These are phyloP conservation scores for Myanophis thanlyinensis DNA, from an alignment of 2,113 vertebrate genomes.

Conservation along the genomic window DNA sequence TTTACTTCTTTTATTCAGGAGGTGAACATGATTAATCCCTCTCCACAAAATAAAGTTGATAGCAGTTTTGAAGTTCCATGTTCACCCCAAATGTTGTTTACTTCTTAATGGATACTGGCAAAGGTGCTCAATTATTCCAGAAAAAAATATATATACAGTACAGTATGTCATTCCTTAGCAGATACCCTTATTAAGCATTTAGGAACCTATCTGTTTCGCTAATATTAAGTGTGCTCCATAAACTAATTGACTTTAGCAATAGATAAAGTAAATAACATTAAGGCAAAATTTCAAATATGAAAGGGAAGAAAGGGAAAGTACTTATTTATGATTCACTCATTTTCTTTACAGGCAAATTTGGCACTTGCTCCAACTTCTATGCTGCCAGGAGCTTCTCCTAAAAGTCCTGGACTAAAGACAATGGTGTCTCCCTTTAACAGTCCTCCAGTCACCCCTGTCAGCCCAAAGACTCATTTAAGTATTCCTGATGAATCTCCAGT, in stretches of 20 bases:
- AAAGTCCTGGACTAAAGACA: slow-evolving; percentile 74
- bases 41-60: background rate
- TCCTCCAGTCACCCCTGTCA: slow-evolving; percentile 73
- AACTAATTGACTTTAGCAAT: background rate
- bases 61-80: background rate
- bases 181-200: background rate
- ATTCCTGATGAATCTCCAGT: slow-evolving; percentile 56
- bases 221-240: background rate
- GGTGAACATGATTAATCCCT: background rate
- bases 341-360: slow-evolving; percentile 73
- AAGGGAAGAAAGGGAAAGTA: background rate
- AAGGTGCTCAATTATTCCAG: background rate
- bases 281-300: background rate
- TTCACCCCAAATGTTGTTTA: background rate
- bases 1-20: background rate
- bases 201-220: background rate
- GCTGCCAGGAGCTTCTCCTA: slow-evolving; percentile 73
- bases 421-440: slow-evolving; percentile 71
- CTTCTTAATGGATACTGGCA: background rate
- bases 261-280: background rate
- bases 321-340: background rate
- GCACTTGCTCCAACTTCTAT: slow-evolving; percentile 72
- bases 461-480: slow-evolving; percentile 54
- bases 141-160: background rate
- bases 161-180: background rate